Base-by-base conservation (phyloP, 2,113 vertebrate species). In the Ictalurus furcatus region DNA sequence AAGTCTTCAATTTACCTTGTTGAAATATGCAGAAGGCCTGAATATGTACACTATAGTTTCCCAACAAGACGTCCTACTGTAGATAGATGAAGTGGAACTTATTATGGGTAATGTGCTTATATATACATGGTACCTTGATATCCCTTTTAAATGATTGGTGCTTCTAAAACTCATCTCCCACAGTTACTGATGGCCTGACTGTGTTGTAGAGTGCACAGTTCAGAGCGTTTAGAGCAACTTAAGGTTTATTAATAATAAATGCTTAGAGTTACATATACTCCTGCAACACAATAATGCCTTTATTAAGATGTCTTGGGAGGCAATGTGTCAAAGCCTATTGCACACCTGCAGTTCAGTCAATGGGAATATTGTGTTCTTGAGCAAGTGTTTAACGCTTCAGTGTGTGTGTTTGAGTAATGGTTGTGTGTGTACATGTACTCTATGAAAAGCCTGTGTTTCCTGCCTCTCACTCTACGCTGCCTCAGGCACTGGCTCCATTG, bases 401-500 rank as follows among this genome's bases (percentile, higher is more conserved):
- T 79, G 58, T 58, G 84, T 79, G 86, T 79, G 80, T 86, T 81
- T 86, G 88, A 87, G 69, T 90, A 80, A 87, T 87, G 85, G 82
- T 89, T 84, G 78, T 74, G 81, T 84, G 86, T 89, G 86, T 87
- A 69, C 79, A 84, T 89, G 86, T 87, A 69, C 79, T 88, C 52
- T 40, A 44, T 83, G 78, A 92, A 89, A 89, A 89, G 69, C 80
- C 84, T 30, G 76, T 87, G 84, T 87, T 74, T 73, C 61, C 85
- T 87, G 86, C 80, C 81, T 84, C 34, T 44, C 34, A 63, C 81
- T 63, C 58, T 82, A 73, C 87, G 86, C 85, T 91, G 94, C 93
- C 93, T 54, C 85, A 92, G 93, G 93, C 93, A 58, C 67, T 90
- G 88, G 85, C 90, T 93, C 93, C 92, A 85, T 90, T 65, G 92